Evolutionary conservation across 1,140 invertebrate species (phyloP), one percentile per base, ranked within the genome.

Genomic region (Caenorhabditis brenneri): DNA sequence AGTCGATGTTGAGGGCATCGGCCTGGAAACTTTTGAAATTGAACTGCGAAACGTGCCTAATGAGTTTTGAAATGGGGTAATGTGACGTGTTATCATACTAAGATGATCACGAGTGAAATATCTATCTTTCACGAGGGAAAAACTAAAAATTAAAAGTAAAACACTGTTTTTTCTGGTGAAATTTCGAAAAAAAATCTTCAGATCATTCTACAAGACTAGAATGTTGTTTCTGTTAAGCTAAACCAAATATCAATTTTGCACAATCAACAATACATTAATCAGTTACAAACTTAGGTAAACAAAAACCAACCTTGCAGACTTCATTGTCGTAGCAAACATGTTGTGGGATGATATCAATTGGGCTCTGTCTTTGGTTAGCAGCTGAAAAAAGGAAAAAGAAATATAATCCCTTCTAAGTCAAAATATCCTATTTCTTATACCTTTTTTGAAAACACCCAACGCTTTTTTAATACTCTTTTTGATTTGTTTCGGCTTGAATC

Each of bases 281-380:
- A n/a, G n/a, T n/a, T n/a, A n/a, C n/a, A n/a, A n/a, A n/a, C n/a
- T 48, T 80, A n/a, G 19, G 29, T 46, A 36, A 29, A 49, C 19
- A 51, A 55, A 60, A 65, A 82, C 58, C 12, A 15, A 86, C 85
- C 82, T 83, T 51, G 58, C 85, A 86, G 15, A 58, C 31, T 12
- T 84, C 69, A 12, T 31, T 33, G 24, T 83, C 81, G 19, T 55
- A 39, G 39, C 51, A 51, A 7, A 84, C 74, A 16, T 78, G 24
- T 48, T 86, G 49, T 22, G 39, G 22, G n/a, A 84, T 39, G 51
- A 86, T 86, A 46, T 86, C 85, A 49, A 86, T 86, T 60, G 85
- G 85, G 24, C 84, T 86, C 55, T 86, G 85, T 42, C 85, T 79
- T 33, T 33, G 27, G 10, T 10, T 39, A 16, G 65, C 42, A 9